phyloP scores from a whole-genome alignment of 2,888 invertebrate species.

The Siphonodentalium dalli region DNA sequence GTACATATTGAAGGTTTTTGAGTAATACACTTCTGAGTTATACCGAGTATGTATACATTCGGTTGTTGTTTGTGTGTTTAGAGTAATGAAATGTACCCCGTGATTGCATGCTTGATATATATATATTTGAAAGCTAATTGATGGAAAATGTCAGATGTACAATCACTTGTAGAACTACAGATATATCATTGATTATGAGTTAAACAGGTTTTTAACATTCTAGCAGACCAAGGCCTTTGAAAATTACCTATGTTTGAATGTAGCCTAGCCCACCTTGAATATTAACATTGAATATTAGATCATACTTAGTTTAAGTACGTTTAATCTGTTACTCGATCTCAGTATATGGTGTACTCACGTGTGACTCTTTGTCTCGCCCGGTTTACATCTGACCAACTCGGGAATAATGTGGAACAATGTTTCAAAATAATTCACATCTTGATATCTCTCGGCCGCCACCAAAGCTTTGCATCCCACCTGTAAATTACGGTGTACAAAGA shows the following conservation, averaged over 20 bases:
- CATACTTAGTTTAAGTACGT: neutral
- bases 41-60: too few relatives aligned
- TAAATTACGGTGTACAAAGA: too few relatives aligned
- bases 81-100: too few relatives aligned
- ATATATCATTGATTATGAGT: neutral
- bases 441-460: slow-evolving; percentile 72
- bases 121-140: too few relatives aligned
- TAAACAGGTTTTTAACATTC: neutral
- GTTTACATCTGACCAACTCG: slow-evolving; percentile 64
- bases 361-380: slow-evolving; percentile 66
- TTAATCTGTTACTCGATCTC: neutral
- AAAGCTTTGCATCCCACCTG: slow-evolving; percentile 73
- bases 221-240: slow-evolving; percentile 44
- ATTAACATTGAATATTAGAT: neutral
- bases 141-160: too few relatives aligned
- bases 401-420: slow-evolving; percentile 73
- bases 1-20: too few relatives aligned
- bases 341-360: slow-evolving; percentile 38
- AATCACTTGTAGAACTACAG: too few relatives aligned
- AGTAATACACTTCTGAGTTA: too few relatives aligned
- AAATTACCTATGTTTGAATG: too few relatives aligned
- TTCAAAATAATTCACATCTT: slow-evolving; percentile 74
- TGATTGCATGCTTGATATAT: too few relatives aligned
- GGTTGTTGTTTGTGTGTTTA: too few relatives aligned
- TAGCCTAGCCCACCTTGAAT: too few relatives aligned